Percentiles rank a stretch among this genome's conserved stretches.
phyloP scores from a whole-genome alignment of 2,113 vertebrate species.

The Odobenus rosmarus region DNA sequence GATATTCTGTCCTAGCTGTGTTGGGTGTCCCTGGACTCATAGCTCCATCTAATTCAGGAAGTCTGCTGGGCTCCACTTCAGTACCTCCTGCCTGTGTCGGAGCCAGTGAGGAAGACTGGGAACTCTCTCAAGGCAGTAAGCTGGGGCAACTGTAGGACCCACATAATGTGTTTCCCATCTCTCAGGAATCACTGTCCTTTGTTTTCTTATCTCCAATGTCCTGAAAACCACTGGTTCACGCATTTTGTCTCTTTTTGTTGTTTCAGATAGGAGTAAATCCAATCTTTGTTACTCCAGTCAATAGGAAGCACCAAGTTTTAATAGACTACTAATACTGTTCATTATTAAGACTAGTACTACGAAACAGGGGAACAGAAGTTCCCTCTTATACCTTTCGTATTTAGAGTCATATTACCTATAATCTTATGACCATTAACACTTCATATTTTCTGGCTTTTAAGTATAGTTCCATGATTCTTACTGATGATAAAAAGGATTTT shows the following conservation, averaged over 20 bases:
- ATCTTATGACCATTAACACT: neutral
- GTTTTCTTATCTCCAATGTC: neutral
- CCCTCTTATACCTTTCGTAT: neutral
- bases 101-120: neutral
- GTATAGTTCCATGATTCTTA: slow-evolving; percentile 4
- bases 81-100: neutral
- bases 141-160: neutral
- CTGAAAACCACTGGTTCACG: neutral
- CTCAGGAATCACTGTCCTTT: neutral
- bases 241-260: neutral
- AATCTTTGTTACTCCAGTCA: neutral
- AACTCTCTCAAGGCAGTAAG: neutral
- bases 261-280: neutral
- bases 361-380: neutral
- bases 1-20: neutral
- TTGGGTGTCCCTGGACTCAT: neutral
- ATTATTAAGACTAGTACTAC: neutral
- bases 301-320: neutral
- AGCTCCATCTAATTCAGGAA: neutral
- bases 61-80: neutral
- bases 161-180: neutral
- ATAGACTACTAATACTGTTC: neutral
- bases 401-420: neutral
- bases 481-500: neutral
- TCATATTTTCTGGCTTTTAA: slow-evolving; percentile 26